Conservation (phyloP, 2,113 vertebrate genomes). For the Fukomys damarensis region DNA sequence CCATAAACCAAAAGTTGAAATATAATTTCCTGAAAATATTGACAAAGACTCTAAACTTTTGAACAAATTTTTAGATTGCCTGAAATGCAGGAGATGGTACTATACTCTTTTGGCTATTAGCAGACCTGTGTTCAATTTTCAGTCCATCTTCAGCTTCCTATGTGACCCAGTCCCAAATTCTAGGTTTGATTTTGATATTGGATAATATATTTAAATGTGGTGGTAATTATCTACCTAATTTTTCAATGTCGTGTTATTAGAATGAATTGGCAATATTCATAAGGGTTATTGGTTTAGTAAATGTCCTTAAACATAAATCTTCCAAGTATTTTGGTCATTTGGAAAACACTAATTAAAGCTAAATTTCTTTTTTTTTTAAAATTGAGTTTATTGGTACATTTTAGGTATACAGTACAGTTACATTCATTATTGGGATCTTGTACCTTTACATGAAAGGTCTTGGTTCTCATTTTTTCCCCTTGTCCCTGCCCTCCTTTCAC, state of each 20-base stretch:
- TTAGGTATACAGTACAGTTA: too few relatives aligned
- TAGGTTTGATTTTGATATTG: constrained; percentile 23
- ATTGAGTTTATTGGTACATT: too few relatives aligned
- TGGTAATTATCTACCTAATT: neutral
- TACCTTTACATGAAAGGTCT: too few relatives aligned
- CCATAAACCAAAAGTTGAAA: neutral
- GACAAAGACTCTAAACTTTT: neutral
- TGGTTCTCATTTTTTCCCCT: too few relatives aligned
- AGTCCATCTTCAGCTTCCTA: neutral
- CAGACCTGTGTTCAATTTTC: neutral
- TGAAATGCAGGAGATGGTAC: neutral
- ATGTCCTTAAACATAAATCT: neutral
- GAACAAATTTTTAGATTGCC: neutral
- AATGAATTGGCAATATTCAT: neutral
- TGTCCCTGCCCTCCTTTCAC: too few relatives aligned
- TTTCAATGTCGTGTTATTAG: neutral
- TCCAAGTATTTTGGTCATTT: neutral
- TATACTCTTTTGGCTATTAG: neutral
- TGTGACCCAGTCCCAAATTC: neutral
- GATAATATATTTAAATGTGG: constrained; percentile 7
- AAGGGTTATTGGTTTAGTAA: neutral
- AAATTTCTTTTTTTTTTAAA: constrained; percentile 67
- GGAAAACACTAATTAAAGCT: neutral
- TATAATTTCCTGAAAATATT: constrained; percentile 6
- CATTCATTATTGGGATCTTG: too few relatives aligned